Base-by-base conservation (phyloP, 2,888 invertebrate genomes). In the Zygothrica quintamaculata region DNA sequence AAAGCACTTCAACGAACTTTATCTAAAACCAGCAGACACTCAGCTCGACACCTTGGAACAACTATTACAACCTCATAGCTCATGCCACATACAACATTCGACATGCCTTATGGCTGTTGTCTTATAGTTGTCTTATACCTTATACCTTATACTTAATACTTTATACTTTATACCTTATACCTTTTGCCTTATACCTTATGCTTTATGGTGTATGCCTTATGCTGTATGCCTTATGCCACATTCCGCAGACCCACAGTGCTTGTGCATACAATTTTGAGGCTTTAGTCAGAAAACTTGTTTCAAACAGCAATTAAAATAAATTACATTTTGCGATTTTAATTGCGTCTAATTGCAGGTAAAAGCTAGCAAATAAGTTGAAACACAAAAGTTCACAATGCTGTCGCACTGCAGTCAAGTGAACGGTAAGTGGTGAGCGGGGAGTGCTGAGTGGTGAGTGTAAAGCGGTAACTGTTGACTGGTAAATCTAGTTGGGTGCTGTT, bases 301-400 rank as follows among this genome's bases (percentile, higher is more conserved):
- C 39, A 66, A 81, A 84, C 80, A 84, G 84, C 84, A 81, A 81
- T 81, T 81, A 81, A 81, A 81, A 81, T 80, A 81, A 81, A 84
- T 81, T 84, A 84, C 81, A 78, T 84, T 81, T 81, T 78, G 74
- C 60, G 72, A 79, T 80, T 82, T 81, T 81, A 81, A 81, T 81
- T 81, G 81, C 78, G 65, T 78, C 80, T 81, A 81, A 81, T 81
- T 81, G 84, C 84, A 81, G 81, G 84, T 84, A 84, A 81, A 84
- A 82, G 81, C 77, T 60, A 56, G 67, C 74, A 80, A 79, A 78
- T 78, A 79, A 73, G 61, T 77, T 80, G 52, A 60, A 78, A 76
- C 55, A 66, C 74, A 74, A 75, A 77, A 82, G 61, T 82, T 74
- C 59, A 48, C 50, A 75, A 58, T 68, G 69, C 44, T 53, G 56